Percentiles rank a stretch among this genome's conserved stretches.
Conservation (phyloP, 1,140 invertebrate species). For the Sminthurides bifidus region DNA sequence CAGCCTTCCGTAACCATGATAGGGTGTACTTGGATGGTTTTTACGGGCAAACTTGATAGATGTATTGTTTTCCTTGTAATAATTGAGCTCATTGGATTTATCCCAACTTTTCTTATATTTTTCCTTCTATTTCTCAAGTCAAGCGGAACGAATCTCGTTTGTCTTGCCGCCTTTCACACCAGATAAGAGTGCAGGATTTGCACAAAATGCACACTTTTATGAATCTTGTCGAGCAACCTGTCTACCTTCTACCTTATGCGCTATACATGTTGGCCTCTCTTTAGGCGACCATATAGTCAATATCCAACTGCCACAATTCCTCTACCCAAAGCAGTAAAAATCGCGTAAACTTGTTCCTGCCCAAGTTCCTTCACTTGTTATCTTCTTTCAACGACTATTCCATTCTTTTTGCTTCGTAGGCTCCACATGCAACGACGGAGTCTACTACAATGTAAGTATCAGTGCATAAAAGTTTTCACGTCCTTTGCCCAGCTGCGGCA, state of each 20-base stretch:
- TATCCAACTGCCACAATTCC: neutral
- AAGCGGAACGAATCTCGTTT: no score
- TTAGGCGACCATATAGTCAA: neutral
- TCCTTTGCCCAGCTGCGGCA: no score
- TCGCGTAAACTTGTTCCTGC: no score
- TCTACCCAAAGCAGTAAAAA: neutral
- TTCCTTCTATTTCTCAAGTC: no score
- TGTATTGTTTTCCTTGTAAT: constrained; percentile 10
- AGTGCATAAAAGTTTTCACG: no score
- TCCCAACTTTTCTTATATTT: neutral
- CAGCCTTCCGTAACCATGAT: neutral
- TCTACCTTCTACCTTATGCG: neutral
- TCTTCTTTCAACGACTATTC: no score
- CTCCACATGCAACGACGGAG: no score
- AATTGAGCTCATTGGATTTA: constrained; percentile 10
- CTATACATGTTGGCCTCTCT: neutral
- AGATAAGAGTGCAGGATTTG: no score
- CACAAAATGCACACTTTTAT: no score
- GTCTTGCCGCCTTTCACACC: neutral
- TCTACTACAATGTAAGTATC: no score
- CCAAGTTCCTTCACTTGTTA: no score
- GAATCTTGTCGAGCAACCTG: neutral
- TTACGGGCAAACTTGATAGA: constrained; percentile 9
- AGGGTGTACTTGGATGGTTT: constrained; percentile 6
- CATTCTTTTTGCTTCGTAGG: no score